These are phyloP conservation scores for Anseranas semipalmata DNA, from an alignment of 2,113 vertebrate genomes.

Conservation along the genomic window DNA sequence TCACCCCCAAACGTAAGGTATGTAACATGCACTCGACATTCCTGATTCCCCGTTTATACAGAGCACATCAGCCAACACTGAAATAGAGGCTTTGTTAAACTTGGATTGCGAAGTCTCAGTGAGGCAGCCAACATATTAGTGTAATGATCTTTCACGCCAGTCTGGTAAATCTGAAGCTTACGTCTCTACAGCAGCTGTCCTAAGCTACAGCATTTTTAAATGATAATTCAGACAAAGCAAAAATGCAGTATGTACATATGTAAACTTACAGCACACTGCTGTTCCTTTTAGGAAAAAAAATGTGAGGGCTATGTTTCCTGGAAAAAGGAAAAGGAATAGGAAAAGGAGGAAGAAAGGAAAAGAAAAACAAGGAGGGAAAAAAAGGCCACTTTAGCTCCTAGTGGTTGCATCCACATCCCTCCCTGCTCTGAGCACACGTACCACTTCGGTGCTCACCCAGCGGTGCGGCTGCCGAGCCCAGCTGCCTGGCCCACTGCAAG, in stretches of 20 bases:
- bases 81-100: background rate
- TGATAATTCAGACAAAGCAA: constrained; percentile 52
- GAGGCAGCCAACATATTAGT: constrained; percentile 34
- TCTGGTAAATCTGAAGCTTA: constrained; percentile 27
- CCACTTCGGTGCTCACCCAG: background rate
- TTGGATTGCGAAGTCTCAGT: constrained; percentile 12
- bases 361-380: no score
- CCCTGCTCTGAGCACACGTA: background rate
- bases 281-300: background rate
- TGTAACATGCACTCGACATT: background rate
- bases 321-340: background rate
- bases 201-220: constrained; percentile 31
- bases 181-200: constrained; percentile 51
- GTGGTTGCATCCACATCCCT: background rate
- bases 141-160: constrained; percentile 38
- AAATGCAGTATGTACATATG: background rate
- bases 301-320: background rate
- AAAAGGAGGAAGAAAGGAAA: background rate
- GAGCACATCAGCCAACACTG: background rate
- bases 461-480: background rate
- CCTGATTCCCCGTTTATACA: background rate
- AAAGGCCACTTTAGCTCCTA: background rate
- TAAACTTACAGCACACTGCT: background rate
- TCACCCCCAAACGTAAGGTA: background rate
- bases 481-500: background rate